Conservation (phyloP, 2,888 invertebrate species). For the Drosophila kanekoi region DNA sequence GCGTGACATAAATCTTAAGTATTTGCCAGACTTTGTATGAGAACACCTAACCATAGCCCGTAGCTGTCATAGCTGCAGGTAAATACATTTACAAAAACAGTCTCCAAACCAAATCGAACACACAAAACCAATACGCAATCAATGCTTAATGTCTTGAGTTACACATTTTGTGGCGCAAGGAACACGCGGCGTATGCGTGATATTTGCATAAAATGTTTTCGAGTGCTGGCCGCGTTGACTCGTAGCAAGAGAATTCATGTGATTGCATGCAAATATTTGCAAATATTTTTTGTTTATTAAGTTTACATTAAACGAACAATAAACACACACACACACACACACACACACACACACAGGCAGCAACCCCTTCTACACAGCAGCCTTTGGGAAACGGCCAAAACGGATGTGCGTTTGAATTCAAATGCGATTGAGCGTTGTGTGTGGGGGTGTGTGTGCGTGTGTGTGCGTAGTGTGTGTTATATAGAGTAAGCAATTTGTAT, state of each 20-base stretch:
- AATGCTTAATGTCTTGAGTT: background rate
- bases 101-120: background rate
- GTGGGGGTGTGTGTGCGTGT: background rate
- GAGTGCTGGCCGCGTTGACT: constrained; percentile 12
- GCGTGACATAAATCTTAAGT: too few species aligned
- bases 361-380: too few species aligned
- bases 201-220: constrained; percentile 32
- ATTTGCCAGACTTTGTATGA: too few species aligned
- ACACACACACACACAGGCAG: background rate
- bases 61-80: too few species aligned
- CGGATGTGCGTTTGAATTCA: constrained; percentile 54
- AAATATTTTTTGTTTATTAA: constrained; percentile 49
- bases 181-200: constrained; percentile 51
- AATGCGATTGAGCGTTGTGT: background rate
- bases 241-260: constrained; percentile 20
- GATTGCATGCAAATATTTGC: constrained; percentile 48
- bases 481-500: constrained; percentile 21
- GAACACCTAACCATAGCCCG: too few species aligned
- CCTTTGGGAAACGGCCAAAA: constrained; percentile 44
- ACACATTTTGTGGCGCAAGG: background rate
- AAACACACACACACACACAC: constrained; percentile 1
- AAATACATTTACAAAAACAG: too few species aligned
- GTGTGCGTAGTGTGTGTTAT: background rate
- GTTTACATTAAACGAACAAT: constrained; percentile 33
- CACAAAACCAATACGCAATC: background rate